Evolutionary conservation across 2,888 invertebrate species (phyloP).

Genomic region (Opisthograptis luteolata): DNA sequence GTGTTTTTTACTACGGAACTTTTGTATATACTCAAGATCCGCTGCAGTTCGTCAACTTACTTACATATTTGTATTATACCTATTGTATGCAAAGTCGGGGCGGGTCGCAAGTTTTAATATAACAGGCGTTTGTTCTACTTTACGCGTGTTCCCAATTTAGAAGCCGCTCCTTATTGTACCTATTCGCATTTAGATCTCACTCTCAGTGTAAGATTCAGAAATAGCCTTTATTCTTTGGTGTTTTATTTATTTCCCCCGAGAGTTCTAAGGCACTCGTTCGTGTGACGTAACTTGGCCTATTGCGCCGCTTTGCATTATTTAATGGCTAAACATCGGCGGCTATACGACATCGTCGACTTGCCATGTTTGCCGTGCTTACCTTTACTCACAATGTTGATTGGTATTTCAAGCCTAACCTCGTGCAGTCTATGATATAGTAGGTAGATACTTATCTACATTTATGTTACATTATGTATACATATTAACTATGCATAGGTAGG

Average conservation of each 20-base stretch:
- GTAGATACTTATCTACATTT: no score
- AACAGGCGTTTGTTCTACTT: slow-evolving; percentile 17
- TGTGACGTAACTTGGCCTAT: slow-evolving; percentile 70
- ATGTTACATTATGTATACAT: no score
- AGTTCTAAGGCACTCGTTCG: slow-evolving; percentile 34
- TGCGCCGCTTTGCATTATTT: slow-evolving; percentile 65
- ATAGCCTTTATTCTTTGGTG: slow-evolving; percentile 13
- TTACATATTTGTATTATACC: no score
- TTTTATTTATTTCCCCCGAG: slow-evolving; percentile 13
- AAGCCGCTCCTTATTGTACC: slow-evolving; percentile 11
- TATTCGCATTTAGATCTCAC: slow-evolving; percentile 15
- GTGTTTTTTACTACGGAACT: no score
- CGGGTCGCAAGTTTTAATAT: no score
- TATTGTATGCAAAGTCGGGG: no score
- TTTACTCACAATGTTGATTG: slow-evolving; percentile 41
- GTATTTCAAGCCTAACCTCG: slow-evolving; percentile 18
- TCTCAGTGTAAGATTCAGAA: slow-evolving; percentile 10
- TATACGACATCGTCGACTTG: slow-evolving; percentile 24
- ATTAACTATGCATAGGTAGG: no score
- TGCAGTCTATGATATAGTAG: background rate
- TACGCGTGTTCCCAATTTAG: slow-evolving; percentile 6
- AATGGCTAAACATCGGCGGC: slow-evolving; percentile 45
- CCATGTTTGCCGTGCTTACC: slow-evolving; percentile 51
- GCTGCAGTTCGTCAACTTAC: no score
- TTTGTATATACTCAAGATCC: no score